Evolutionary conservation across 2,797 vertebrate genomes (phyloP), one percentile per base, ranked within the genome.

Genomic region (Chiroxiphia lanceolata): DNA sequence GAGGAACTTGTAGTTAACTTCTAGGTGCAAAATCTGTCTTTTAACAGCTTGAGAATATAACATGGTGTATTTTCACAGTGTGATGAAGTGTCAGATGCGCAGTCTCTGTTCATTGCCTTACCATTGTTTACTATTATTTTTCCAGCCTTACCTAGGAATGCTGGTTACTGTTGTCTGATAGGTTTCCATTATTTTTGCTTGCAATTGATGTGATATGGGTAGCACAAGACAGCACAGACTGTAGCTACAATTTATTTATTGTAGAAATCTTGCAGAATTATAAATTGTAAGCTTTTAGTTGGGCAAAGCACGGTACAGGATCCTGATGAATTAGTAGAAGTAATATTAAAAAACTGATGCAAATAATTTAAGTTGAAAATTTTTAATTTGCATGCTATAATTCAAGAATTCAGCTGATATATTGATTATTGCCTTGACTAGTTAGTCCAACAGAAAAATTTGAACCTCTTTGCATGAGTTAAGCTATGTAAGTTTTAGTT

Each of bases 331-430:
- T 29, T 45, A 6, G 1, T 45, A 10, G 29, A 77, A 25, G 21
- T 45, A 59, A 44, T 54, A n/a, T 9, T 77, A 85, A 19, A 76
- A 50, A 79, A 61, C 19, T 27, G 29, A 10, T 34, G 77, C 15
- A 68, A 48, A 21, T 48, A 2, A 44, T 44, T 1, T 57, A 69
- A 18, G 8, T 21, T 42, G 13, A 40, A 10, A 0, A 0, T 19
- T 67, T 38, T 82, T 64, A 69, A 79, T 57, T 80, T 65, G 48
- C 13, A 29, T 76, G 6, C 22, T 34, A 4, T 63, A 71, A 59
- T 51, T 63, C 31, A 57, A 23, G 7, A 72, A 38, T 47, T 82
- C 15, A 27, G 10, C 29, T 63, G 27, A 15, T 57, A 45, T 12
- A 17, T 51, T 63, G 38, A 33, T 57, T 65, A 17, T 12, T 78